Evolutionary conservation across 1,140 invertebrate genomes (phyloP), one percentile per base, ranked within the genome.

Genomic region (Grapholita molesta): DNA sequence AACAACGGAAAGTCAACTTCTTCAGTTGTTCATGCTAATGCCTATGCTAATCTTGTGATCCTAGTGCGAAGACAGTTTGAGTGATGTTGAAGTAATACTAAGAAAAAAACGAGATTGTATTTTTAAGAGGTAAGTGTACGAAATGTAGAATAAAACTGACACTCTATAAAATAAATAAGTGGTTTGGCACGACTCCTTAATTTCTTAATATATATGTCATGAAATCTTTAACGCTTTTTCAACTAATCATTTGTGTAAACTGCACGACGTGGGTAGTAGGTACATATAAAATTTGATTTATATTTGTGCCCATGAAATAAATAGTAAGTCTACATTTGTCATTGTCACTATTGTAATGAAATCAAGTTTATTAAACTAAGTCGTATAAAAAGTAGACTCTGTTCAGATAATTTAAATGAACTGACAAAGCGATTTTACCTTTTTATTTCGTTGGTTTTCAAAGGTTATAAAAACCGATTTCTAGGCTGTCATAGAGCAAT

Each of bases 1-100:
- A 48, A 67, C 35, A 48, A 61, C 12, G 6, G 28, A 30, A 53
- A 67, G 53, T 67, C 1, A 67, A 67, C 66, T 67, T 66, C 30
- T 66, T 12, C 38, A 6, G 24, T 24, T 42, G 33, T 66, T 66
- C 5, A 66, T 18, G n/a, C 30, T 61, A 61, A 61, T 61, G 55
- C 25, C 55, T 25, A 61, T 28, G 9, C 30, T 61, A 12, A n/a
- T 25, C 21, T 66, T 42, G 38, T 67, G 66, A 48, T 52, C 21
- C 15, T 23, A 48, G 66, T 67, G 66, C 42, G 21, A 67, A 52
- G 12, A 67, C 66, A 7, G 55, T 30, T 66, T 52, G 18, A 67
- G 66, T 67, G 66, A 52, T 67, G 42, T 28, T 25, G 12, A 52
- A 30, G 24, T 23, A 65, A 65, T 11, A 65, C 38, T 65, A 12